Percentiles rank a stretch among this genome's conserved stretches.
Evolutionary conservation across 1,140 invertebrate genomes (phyloP).

Genomic region (Leptonema lineaticorne): DNA sequence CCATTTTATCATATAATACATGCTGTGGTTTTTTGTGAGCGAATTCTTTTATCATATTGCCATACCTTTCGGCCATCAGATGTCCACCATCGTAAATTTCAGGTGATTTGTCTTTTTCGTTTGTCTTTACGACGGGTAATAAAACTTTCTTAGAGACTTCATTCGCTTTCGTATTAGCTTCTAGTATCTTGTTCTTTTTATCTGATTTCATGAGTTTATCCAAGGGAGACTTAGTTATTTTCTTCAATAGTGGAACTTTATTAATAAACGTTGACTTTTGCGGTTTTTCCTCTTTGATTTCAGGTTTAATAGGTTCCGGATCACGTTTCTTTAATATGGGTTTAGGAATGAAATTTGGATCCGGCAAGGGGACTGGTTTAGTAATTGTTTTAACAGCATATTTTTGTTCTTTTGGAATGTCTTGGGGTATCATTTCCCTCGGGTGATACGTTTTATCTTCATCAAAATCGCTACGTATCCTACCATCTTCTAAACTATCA

Average conservation of each 20-base stretch:
- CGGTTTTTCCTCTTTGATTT: conserved; percentile 42
- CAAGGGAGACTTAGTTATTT: conserved; percentile 53
- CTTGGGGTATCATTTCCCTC: conserved; percentile 49
- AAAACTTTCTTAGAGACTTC: conserved; percentile 18
- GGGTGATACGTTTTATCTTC: conserved; percentile 72
- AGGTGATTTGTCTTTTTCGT: conserved; percentile 18
- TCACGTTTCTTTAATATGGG: conserved; percentile 68
- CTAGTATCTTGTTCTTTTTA: conserved; percentile 46
- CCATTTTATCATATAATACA: conserved; percentile 62
- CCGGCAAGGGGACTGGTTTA: conserved; percentile 59
- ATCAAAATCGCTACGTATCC: conserved; percentile 55
- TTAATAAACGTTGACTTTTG: conserved; percentile 49
- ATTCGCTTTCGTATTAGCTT: conserved; percentile 42
- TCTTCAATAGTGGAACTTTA: conserved; percentile 53
- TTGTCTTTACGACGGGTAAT: conserved; percentile 2
- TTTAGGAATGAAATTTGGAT: conserved; percentile 69
- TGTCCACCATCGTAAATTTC: conserved; percentile 62
- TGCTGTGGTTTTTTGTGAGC: conserved; percentile 57
- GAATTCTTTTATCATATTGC: conserved; percentile 73
- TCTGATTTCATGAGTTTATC: conserved; percentile 50
- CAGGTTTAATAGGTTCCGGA: conserved; percentile 33
- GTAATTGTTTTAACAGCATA: conserved; percentile 58
- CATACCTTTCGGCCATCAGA: conserved; percentile 76
- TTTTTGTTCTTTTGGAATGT: conserved; percentile 50
- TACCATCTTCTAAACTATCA: conserved; percentile 59